Evolutionary conservation across 2,113 vertebrate genomes (phyloP).

Genomic region (Rhineura floridana): DNA sequence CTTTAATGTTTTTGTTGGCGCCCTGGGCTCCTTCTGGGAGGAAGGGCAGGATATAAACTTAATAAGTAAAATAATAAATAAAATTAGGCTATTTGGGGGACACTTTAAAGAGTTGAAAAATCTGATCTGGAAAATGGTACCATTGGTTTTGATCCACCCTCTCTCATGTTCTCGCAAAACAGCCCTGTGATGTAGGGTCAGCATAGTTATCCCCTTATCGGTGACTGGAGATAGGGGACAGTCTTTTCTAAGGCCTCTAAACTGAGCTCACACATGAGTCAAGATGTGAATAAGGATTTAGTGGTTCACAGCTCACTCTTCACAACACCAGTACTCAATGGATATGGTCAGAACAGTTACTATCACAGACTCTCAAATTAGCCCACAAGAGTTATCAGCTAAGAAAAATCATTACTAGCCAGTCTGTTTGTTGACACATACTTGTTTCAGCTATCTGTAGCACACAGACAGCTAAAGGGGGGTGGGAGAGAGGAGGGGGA

Average conservation of each 20-base stretch:
- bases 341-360: neutral
- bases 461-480: neutral
- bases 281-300: neutral
- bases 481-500: neutral
- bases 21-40: too few relatives aligned
- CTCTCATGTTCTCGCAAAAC: neutral
- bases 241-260: neutral
- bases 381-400: neutral
- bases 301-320: neutral
- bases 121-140: too few relatives aligned
- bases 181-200: neutral
- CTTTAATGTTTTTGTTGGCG: too few relatives aligned
- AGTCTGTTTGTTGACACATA: neutral
- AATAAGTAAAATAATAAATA: too few relatives aligned
- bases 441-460: neutral
- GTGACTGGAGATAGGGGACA: neutral
- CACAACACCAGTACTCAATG: neutral
- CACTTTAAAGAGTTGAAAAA: too few relatives aligned
- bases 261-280: neutral
- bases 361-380: neutral
- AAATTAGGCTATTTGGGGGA: too few relatives aligned
- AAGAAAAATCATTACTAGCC: neutral
- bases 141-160: neutral
- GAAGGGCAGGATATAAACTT: too few relatives aligned
- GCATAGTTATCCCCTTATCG: neutral